phyloP scores from a whole-genome alignment of 1,140 invertebrate species.

The Listronotus bonariensis region DNA sequence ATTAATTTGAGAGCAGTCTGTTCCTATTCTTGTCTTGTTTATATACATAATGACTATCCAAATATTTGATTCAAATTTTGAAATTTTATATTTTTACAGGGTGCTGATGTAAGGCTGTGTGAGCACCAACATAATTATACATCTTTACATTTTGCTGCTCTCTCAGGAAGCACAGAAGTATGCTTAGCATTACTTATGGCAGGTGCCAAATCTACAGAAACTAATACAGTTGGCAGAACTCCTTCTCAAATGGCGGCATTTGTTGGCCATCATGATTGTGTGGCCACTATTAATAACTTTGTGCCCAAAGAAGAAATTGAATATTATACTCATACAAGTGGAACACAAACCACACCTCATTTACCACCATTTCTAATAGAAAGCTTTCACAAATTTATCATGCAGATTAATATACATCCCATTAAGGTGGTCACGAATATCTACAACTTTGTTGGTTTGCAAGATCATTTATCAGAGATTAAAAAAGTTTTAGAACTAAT shows the following conservation, averaged over 20 bases:
- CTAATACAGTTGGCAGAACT: slow-evolving; percentile 89
- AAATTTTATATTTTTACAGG: slow-evolving; percentile 69
- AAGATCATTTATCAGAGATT: slow-evolving; percentile 77
- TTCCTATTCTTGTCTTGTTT: no score
- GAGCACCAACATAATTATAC: slow-evolving; percentile 92
- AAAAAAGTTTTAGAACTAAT: slow-evolving; percentile 83
- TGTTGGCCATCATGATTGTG: slow-evolving; percentile 93
- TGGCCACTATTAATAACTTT: slow-evolving; percentile 94
- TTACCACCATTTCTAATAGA: slow-evolving; percentile 73
- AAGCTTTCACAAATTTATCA: slow-evolving; percentile 84
- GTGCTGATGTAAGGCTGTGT: slow-evolving; percentile 89
- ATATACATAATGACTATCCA: no score
- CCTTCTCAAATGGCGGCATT: slow-evolving; percentile 97
- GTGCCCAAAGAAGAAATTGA: slow-evolving; percentile 83
- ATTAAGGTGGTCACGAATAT: slow-evolving; percentile 82
- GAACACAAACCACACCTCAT: slow-evolving; percentile 76
- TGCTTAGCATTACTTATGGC: slow-evolving; percentile 83
- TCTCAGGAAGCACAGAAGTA: slow-evolving; percentile 87
- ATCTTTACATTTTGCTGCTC: slow-evolving; percentile 93
- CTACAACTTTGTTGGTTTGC: slow-evolving; percentile 70
- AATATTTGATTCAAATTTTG: no score
- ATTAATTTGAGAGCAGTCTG: no score
- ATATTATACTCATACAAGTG: slow-evolving; percentile 80
- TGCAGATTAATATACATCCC: slow-evolving; percentile 88
- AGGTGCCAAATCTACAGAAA: slow-evolving; percentile 80